Base-by-base conservation (phyloP, 2,888 invertebrate genomes). In the Crocallis elinguaria region DNA sequence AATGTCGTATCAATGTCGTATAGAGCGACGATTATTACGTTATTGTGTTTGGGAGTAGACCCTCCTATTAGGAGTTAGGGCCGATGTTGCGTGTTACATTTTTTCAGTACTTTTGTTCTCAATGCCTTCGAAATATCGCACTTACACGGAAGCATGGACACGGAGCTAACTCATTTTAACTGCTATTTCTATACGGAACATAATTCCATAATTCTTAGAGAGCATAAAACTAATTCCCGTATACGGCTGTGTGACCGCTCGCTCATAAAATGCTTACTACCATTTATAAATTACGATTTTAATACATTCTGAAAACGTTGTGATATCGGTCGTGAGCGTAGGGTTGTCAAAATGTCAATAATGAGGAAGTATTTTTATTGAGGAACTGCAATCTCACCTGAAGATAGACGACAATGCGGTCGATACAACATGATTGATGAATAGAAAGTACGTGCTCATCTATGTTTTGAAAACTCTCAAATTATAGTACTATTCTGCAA, bases 221-320 rank as follows among this genome's bases (percentile, higher is more conserved):
- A 17, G 21, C 43, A 45, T 45, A 56, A 51, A 50, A 46, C 35
- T 57, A 51, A 52, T 52, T 43, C 48, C 39, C 17, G 23, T 46
- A 35, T 32, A 39, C 46, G 51, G 46, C 44, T 46, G 39, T 44
- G 54, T 49, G 54, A 44, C 50, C 36, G 37, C 23, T 30, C 37
- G 54, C 53, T 65, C 67, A 71, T 80, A 78, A 81, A 79, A 77
- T 71, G 61, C 64, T 73, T 48, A 73, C 64, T 66, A 70, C 69
- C 69, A 70, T 75, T 73, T 73, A 77, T 77, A 75, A 77, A 79
- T 75, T 74, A 77, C 70, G 63, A 73, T 73, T 75, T 58, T 67
- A 70, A 72, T 69, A 67, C 43, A 38, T 49, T 49, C 38, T 49
- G 51, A 49, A 51, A 68, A 66, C 62, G 62, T 66, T 64, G 63